These are phyloP conservation scores for Macrobrachium nipponense DNA, from an alignment of 1,140 invertebrate species.

Conservation along the genomic window DNA sequence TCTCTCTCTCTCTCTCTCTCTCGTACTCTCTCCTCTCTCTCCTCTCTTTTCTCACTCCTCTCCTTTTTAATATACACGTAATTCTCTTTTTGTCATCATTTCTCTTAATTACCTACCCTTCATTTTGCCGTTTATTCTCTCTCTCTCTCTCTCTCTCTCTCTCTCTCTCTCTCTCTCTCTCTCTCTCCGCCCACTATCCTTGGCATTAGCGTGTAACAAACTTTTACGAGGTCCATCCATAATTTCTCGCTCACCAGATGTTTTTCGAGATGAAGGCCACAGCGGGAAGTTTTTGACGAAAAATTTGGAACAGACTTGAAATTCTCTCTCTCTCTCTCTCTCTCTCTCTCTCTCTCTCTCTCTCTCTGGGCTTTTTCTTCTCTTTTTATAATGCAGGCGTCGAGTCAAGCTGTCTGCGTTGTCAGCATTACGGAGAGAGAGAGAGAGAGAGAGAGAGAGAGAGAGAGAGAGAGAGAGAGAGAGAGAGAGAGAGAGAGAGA, in stretches of 20 bases:
- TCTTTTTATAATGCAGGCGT: not conserved
- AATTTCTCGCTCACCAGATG: conserved; percentile 11
- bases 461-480: conserved; percentile 29
- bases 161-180: conserved; percentile 19
- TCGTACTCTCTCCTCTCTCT: not conserved
- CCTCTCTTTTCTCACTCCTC: not conserved
- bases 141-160: conserved; percentile 21
- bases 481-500: conserved; percentile 19
- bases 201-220: not conserved
- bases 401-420: not conserved
- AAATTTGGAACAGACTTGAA: not conserved
- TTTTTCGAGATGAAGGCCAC: not conserved
- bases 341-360: not conserved
- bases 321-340: not conserved
- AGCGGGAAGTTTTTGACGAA: not conserved
- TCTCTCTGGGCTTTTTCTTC: not conserved
- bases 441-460: conserved; percentile 30
- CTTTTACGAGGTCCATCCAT: conserved; percentile 4
- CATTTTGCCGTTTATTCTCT: not conserved
- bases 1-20: not conserved
- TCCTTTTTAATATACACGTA: not conserved
- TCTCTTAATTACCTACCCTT: not conserved
- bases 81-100: not conserved
- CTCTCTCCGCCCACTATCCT: not conserved
- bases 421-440: conserved; percentile 7